phyloP scores from a whole-genome alignment of 2,888 invertebrate genomes.

The Caenorhabditis auriculariae region DNA sequence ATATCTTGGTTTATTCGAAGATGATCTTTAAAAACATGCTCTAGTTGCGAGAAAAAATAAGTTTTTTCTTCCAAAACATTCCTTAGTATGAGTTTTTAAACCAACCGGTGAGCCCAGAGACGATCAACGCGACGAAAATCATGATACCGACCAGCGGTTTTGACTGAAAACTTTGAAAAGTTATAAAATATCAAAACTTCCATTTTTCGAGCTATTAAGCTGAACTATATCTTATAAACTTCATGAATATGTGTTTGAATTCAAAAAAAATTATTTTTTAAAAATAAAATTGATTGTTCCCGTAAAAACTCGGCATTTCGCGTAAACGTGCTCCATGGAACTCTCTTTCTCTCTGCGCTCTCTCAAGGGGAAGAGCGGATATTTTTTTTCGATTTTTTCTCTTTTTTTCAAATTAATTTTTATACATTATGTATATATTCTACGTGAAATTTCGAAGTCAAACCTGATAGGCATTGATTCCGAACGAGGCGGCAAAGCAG shows the following conservation, averaged over 20 bases:
- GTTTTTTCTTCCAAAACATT: background rate
- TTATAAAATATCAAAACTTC: background rate
- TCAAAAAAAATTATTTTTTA: too few species aligned
- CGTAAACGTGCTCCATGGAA: too few species aligned
- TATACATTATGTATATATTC: background rate
- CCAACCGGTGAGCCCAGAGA: slow-evolving; percentile 22
- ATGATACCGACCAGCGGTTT: slow-evolving; percentile 27
- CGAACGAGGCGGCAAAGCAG: slow-evolving; percentile 38
- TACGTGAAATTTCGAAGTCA: background rate
- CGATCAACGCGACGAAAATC: slow-evolving; percentile 25
- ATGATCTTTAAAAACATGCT: too few species aligned
- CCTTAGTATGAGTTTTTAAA: background rate
- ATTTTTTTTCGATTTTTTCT: too few species aligned
- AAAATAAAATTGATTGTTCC: too few species aligned
- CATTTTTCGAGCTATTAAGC: background rate
- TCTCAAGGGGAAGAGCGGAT: too few species aligned
- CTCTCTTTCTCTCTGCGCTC: too few species aligned
- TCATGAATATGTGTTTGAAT: background rate
- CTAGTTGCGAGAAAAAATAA: too few species aligned
- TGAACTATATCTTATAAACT: background rate
- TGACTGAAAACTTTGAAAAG: slow-evolving; percentile 21
- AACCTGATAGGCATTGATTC: slow-evolving; percentile 49
- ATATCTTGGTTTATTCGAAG: background rate
- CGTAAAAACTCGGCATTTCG: too few species aligned
- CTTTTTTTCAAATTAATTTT: too few species aligned